phyloP scores from a whole-genome alignment of 2,797 vertebrate species.

The Picus viridis region DNA sequence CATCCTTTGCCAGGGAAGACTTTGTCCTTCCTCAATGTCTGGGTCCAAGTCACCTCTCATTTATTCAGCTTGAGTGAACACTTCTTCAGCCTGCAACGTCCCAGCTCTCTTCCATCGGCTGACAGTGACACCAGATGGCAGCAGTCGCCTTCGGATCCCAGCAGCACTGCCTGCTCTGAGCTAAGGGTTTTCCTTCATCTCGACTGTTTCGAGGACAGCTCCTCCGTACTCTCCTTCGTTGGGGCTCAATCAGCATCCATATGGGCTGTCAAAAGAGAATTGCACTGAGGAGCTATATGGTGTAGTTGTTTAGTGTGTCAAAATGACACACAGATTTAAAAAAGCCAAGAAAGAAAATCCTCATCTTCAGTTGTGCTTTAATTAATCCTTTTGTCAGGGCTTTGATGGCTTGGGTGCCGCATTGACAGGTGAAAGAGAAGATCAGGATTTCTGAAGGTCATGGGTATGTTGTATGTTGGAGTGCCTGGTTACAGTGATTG shows the following conservation, averaged over 20 bases:
- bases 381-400: background rate
- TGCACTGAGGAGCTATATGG: background rate
- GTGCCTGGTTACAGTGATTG: background rate
- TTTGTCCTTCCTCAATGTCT: background rate
- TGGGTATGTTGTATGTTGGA: background rate
- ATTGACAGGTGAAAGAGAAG: background rate
- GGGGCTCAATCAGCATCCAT: background rate
- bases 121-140: slow-evolving; percentile 87
- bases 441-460: background rate
- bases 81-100: background rate
- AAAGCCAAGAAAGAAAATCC: background rate
- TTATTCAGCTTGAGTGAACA: background rate
- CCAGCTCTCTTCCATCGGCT: background rate
- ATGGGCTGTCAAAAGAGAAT: slow-evolving; percentile 19
- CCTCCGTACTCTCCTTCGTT: background rate
- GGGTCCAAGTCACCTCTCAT: background rate
- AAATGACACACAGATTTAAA: background rate
- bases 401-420: background rate
- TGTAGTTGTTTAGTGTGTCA: background rate
- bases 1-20: background rate
- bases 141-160: slow-evolving; percentile 84
- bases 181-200: background rate
- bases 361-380: background rate
- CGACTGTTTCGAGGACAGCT: background rate
- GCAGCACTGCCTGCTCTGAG: background rate